Percentiles rank a stretch among this genome's conserved stretches.
These are phyloP conservation scores for Aramus guarauna DNA, from an alignment of 2,113 vertebrate genomes.

Conservation along the genomic window DNA sequence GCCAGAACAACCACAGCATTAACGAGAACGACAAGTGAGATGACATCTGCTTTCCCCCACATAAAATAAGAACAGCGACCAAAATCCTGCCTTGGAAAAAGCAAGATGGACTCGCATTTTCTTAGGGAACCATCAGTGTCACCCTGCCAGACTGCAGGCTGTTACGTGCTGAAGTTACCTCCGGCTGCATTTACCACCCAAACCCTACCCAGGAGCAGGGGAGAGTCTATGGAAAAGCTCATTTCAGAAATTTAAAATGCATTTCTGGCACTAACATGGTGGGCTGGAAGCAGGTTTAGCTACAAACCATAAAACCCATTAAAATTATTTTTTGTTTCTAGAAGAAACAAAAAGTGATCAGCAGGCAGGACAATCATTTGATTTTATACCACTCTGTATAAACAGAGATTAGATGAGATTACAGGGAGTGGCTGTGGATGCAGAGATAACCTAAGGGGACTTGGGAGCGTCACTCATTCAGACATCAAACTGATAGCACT, in stretches of 20 bases:
- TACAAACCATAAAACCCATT: constrained; percentile 12
- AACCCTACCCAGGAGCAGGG: not conserved
- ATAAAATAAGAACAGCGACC: not conserved
- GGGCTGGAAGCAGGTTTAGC: not conserved
- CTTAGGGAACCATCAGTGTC: not conserved
- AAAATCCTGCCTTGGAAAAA: not conserved
- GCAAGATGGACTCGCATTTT: fast-evolving
- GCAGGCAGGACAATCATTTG: not conserved
- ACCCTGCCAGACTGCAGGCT: not conserved
- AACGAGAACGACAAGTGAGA: fast-evolving
- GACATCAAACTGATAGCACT: not conserved
- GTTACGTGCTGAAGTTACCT: not conserved
- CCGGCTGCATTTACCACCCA: not conserved
- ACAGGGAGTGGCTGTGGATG: not conserved
- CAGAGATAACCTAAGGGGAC: not conserved
- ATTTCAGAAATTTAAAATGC: not conserved
- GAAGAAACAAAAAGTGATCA: not conserved
- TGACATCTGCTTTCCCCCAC: not conserved
- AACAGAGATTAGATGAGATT: constrained; percentile 19
- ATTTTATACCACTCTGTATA: not conserved
- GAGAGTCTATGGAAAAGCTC: not conserved
- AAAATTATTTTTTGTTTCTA: constrained; percentile 18
- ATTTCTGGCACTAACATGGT: not conserved
- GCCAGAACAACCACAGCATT: not conserved
- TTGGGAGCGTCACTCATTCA: not conserved